Evolutionary conservation across 37 sponge, comb jelly and placozoan species (phyloP).

Genomic region (Crambe crambe): DNA sequence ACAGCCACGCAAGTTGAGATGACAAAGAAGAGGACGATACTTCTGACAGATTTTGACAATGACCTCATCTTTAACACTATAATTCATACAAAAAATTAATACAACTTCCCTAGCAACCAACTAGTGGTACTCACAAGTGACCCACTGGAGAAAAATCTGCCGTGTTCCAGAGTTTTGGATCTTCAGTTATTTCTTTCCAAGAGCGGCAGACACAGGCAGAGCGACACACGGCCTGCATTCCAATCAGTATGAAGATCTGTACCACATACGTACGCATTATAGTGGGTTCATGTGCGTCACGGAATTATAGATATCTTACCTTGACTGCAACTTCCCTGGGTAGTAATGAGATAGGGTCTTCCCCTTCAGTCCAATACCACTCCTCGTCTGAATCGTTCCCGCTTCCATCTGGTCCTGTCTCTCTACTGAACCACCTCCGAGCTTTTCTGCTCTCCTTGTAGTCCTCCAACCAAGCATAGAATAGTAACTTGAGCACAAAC

Average conservation of each 20-base stretch:
- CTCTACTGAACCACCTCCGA: slow-evolving; percentile 31
- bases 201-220: slow-evolving; percentile 87
- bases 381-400: slow-evolving; percentile 38
- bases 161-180: slow-evolving; percentile 84
- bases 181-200: slow-evolving; percentile 94
- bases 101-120: too few species aligned
- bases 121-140: slow-evolving; percentile 16
- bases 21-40: slow-evolving; percentile 85
- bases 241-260: slow-evolving; percentile 65
- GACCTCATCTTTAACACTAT: slow-evolving; percentile 59
- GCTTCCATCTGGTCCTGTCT: slow-evolving; percentile 16
- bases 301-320: slow-evolving; percentile 1
- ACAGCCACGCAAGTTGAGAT: slow-evolving; percentile 85
- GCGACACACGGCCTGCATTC: slow-evolving; percentile 37
- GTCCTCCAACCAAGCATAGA: slow-evolving; percentile 53
- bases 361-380: slow-evolving; percentile 76
- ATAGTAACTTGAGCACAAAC: neutral
- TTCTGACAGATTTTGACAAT: slow-evolving; percentile 63
- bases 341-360: slow-evolving; percentile 68
- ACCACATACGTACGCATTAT: neutral
- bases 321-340: slow-evolving; percentile 57
- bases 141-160: slow-evolving; percentile 52
- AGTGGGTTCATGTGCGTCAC: neutral
- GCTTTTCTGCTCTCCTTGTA: slow-evolving; percentile 28
- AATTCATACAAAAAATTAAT: neutral